phyloP scores from a whole-genome alignment of 2,888 invertebrate species.

The Metacarcinus magister region DNA sequence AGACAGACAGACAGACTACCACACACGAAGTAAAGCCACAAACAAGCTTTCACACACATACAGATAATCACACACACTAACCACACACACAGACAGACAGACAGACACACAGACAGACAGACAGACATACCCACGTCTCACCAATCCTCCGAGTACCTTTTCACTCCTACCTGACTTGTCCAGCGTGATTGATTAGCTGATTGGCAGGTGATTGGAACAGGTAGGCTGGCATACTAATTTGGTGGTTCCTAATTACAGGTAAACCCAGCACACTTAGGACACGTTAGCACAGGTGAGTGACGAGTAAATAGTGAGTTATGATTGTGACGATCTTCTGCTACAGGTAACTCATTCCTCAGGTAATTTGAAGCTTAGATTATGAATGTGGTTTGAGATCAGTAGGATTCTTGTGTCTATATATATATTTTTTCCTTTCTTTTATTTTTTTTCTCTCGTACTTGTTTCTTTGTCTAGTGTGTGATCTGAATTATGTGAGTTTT shows the following conservation, averaged over 20 bases:
- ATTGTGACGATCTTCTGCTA: background rate
- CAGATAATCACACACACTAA: background rate
- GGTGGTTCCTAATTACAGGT: slow-evolving; percentile 28
- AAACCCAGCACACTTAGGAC: background rate
- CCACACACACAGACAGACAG: background rate
- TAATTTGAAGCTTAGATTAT: background rate
- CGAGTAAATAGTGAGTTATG: background rate
- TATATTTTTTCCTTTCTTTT: too few relatives aligned
- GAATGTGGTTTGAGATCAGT: background rate
- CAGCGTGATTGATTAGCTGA: background rate
- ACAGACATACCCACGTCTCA: background rate
- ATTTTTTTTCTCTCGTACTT: background rate
- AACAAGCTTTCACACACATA: background rate
- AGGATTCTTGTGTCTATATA: background rate
- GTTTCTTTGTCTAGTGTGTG: background rate
- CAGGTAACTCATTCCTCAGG: background rate
- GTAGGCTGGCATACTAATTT: background rate
- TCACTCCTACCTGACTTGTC: background rate
- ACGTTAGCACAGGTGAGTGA: background rate
- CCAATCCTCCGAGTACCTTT: background rate
- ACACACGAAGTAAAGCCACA: too few relatives aligned
- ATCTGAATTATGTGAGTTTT: background rate
- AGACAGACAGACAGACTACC: background rate
- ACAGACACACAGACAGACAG: slow-evolving; percentile 18
- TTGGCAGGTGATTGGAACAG: slow-evolving; percentile 12